Evolutionary conservation across 2,888 invertebrate species (phyloP).

Genomic region (Periphyllus acericola): DNA sequence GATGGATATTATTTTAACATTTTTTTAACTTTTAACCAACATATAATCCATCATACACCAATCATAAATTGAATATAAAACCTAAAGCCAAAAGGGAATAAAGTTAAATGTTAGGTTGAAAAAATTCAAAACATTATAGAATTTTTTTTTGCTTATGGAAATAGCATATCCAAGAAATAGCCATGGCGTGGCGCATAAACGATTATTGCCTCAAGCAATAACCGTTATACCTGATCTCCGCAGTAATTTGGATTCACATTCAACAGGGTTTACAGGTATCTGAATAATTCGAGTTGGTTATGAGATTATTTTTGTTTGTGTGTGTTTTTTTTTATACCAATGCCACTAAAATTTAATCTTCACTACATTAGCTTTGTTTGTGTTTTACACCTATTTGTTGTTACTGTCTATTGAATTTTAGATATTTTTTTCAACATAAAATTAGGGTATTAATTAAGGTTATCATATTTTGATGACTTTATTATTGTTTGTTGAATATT

Average conservation of each 20-base stretch:
- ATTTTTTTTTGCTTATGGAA: constrained; percentile 60
- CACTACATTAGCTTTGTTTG: constrained; percentile 50
- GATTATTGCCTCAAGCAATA: constrained; percentile 85
- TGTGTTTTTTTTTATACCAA: constrained; percentile 17
- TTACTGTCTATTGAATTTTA: neutral
- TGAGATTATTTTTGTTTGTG: constrained; percentile 47
- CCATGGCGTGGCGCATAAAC: constrained; percentile 87
- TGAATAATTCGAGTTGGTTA: constrained; percentile 50
- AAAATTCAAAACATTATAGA: constrained; percentile 11
- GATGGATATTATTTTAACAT: constrained; percentile 25
- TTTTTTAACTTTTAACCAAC: constrained; percentile 12
- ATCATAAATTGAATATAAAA: neutral
- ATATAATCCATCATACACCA: neutral
- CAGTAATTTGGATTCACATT: constrained; percentile 69
- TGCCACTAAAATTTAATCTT: constrained; percentile 40
- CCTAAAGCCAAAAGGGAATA: neutral
- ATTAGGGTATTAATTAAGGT: neutral
- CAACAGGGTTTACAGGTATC: constrained; percentile 65
- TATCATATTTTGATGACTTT: neutral
- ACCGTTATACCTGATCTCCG: constrained; percentile 89
- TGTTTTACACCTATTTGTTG: constrained; percentile 38
- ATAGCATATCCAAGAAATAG: constrained; percentile 75
- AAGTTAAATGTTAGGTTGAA: neutral
- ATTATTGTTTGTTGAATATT: neutral
- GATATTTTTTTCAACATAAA: neutral